Conservation (phyloP, 2,113 vertebrate genomes). For the Acanthochromis polyacanthus region DNA sequence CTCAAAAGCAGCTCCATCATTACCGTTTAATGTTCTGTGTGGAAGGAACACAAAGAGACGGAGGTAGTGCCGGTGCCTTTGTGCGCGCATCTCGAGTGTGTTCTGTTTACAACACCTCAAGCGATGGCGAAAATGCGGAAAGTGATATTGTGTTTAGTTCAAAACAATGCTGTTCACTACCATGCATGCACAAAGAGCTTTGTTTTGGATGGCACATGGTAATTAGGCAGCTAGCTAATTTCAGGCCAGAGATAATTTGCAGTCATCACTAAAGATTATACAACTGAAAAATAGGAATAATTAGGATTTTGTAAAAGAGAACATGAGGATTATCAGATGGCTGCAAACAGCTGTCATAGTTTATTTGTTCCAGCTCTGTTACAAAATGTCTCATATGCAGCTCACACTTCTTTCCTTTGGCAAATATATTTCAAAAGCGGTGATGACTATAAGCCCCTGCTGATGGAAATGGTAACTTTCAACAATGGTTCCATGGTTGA, state of each 20-base stretch:
- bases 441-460: conserved; percentile 22
- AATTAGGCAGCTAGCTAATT: conserved; percentile 55
- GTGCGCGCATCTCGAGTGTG: conserved; percentile 1
- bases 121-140: neutral
- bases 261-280: conserved; percentile 13
- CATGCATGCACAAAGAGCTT: conserved; percentile 36
- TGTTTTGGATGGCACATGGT: conserved; percentile 54
- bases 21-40: neutral
- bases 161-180: conserved; percentile 19
- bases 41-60: conserved; percentile 2
- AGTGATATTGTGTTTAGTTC: conserved; percentile 23
- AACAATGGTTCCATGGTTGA: conserved; percentile 30
- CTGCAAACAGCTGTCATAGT: neutral
- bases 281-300: conserved; percentile 1
- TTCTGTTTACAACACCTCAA: conserved; percentile 16
- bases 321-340: neutral
- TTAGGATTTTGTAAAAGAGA: conserved; percentile 8
- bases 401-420: neutral
- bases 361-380: conserved; percentile 2
- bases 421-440: conserved; percentile 18
- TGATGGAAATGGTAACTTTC: conserved; percentile 21
- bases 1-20: conserved; percentile 11
- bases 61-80: conserved; percentile 5
- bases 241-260: conserved; percentile 40
- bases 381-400: neutral